Base-by-base conservation (phyloP, 2,888 invertebrate species). In the Neoaliturus tenellus region DNA sequence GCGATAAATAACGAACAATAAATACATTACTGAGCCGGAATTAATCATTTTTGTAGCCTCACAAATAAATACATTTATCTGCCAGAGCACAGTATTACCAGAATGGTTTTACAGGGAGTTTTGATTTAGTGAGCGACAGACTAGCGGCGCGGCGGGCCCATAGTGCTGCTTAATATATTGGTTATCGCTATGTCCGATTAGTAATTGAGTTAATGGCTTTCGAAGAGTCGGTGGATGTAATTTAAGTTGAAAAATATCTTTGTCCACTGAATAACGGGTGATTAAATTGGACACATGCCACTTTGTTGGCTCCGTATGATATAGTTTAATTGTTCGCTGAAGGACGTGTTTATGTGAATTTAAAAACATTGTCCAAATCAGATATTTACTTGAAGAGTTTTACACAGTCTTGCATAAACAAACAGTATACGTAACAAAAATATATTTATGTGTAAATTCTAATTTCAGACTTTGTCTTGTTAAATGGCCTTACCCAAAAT, bases 11-110 rank as follows among this genome's bases (percentile, higher is more conserved):
- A 33, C 33, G 78, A 8, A 4, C 28, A 78, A 78, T 78, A 78
- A 78, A 78, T 78, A 78, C 78, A 78, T 78, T 78, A 78, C 55
- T n/a, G 55, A 33, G 55, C 14, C 33, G 20, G n/a, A 78, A 78
- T 78, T 78, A 78, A 78, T 78, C 78, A 78, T 78, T 78, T 78
- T 78, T 78, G 78, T 78, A 78, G 33, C 78, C 8, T 33, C 33
- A 78, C 28, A 55, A 55, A 78, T 78, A 78, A 78, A 78, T 78
- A 78, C 55, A 78, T 78, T 55, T 55, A 78, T 78, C 78, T 31
- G 78, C 23, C 78, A 55, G 78, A 12, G 35, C 78, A 55, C 55
- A 12, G 35, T 55, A 78, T 78, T 78, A 78, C 33, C 78, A 14
- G 20, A 55, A 48, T 78, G 55, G 78, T 55, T 75, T 62, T 62